Base-by-base conservation (phyloP, 92 coral and sea anemone genomes). In the Meandrina meandrites region DNA sequence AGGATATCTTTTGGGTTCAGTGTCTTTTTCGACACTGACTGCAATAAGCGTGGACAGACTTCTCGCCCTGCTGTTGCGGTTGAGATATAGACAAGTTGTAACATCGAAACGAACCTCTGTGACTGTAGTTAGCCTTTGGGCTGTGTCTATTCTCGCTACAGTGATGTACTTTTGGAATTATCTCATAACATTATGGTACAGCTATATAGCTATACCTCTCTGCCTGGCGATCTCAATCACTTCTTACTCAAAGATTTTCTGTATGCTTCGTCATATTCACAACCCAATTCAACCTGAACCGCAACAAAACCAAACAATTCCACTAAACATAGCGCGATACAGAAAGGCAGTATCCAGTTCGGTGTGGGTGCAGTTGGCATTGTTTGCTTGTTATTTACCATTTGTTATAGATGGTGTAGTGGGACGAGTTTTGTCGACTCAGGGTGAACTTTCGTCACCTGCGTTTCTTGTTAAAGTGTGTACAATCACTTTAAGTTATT, bases 21-120 rank as follows among this genome's bases (percentile, higher is more conserved):
- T 73, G 27, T 73, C 78, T 19, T n/a, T 85, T 56, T 45, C 76
- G 62, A 85, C 88, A 15, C 9, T 57, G 64, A 57, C 88, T 5
- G 51, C 75, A 17, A 57, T 75, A n/a, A 45, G 82, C 21, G 79
- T 87, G 48, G 79, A 87, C 80, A 68, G 90, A 35, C 79, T 79
- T 74, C 66, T 87, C 50, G 90, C 86, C 17, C 42, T 87, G 10
- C 8, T 32, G n/a, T 45, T 87, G 76, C 58, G 83, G 5, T 53
- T 51, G 18, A 35, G 79, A 37, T 87, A 80, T 70, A 70, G 48
- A 78, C 71, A 70, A 56, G 27, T 78, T 42, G 90, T 87, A 13
- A 85, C 88, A 10, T 16, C 42, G 24, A 47, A 48, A 11, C 64
- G 80, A 50, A 76, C 60, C 1, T 60, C 35, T 30, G 19, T 18